A percentile compares a stretch with the other conserved stretches of the same genome.
Conservation (phyloP, 2,113 vertebrate species). For the Pogonocichla stellata region DNA sequence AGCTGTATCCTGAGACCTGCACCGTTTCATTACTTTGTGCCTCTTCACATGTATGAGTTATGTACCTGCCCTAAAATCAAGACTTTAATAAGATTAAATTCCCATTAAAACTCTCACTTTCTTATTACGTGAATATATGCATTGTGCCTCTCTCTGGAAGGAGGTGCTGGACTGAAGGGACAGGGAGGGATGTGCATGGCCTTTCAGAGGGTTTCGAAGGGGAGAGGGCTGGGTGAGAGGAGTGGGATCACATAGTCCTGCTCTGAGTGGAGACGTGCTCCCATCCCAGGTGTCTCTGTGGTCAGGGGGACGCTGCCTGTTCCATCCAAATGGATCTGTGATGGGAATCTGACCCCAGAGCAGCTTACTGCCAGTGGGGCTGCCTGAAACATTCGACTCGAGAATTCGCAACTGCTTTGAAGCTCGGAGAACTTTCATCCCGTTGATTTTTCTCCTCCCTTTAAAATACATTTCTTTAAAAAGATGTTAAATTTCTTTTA, state of each 20-base stretch:
- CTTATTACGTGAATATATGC: background rate
- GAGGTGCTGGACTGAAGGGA: background rate
- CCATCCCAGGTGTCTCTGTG: background rate
- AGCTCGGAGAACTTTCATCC: slow-evolving; percentile 53
- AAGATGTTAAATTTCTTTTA: slow-evolving; percentile 61
- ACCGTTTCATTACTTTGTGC: background rate
- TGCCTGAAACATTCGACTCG: slow-evolving; percentile 10
- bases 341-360: background rate
- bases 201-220: background rate
- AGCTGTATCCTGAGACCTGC: background rate
- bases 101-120: background rate
- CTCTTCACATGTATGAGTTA: background rate
- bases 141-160: background rate
- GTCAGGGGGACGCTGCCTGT: background rate
- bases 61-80: background rate
- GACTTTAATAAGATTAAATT: slow-evolving; percentile 18
- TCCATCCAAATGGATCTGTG: accelerated
- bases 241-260: background rate
- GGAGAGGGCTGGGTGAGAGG: background rate
- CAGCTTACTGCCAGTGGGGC: background rate
- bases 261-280: accelerated
- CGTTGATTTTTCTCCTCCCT: slow-evolving; percentile 20
- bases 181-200: accelerated
- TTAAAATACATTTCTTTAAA: background rate
- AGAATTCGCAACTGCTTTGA: slow-evolving; percentile 61